Evolutionary conservation across 2,888 invertebrate genomes (phyloP), one percentile per base, ranked within the genome.

Genomic region (Cryptophagus acutangulus): DNA sequence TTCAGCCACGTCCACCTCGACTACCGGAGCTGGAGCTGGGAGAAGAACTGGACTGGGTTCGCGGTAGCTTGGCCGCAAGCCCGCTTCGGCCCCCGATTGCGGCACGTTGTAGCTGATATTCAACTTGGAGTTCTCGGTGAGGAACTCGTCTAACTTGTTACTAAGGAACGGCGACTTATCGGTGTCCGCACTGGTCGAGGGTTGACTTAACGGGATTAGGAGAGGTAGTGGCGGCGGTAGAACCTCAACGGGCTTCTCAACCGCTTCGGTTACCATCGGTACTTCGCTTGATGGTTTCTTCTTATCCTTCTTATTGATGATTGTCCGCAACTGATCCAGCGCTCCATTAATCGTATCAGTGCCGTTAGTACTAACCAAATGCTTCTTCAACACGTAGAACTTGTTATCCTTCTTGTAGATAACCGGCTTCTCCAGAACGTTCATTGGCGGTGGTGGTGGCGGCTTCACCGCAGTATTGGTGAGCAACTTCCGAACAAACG

Each of bases 121-220:
- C 39, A 71, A 63, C 29, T 71, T 61, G n/a, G 71, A 59, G 49
- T 73, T 70, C 43, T 71, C 65, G 2, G 65, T 69, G 58, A 76
- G 63, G 50, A 72, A 76, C 3, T 72, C 70, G 38, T 76, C 74
- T n/a, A 75, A 57, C 1, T 65, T 59, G 34, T 73, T 69, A 46
- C 74, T 74, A 2, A 71, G 58, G 51, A 75, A 75, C 0, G 70
- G 73, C 0, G 71, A 66, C 37, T 59, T 60, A 28, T 31, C 31
- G 41, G 40, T 26, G n/a, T n/a, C n/a, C n/a, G n/a, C n/a, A n/a
- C n/a, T n/a, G n/a, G n/a, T n/a, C n/a, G n/a, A n/a, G n/a, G n/a
- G n/a, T n/a, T n/a, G n/a, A n/a, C n/a, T n/a, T n/a, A n/a, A n/a
- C n/a, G n/a, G n/a, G n/a, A n/a, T n/a, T n/a, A n/a, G n/a, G n/a